A percentile compares a stretch with the other conserved stretches of the same genome.
phyloP scores from a whole-genome alignment of 2,888 invertebrate species.

The Tigriopus californicus region DNA sequence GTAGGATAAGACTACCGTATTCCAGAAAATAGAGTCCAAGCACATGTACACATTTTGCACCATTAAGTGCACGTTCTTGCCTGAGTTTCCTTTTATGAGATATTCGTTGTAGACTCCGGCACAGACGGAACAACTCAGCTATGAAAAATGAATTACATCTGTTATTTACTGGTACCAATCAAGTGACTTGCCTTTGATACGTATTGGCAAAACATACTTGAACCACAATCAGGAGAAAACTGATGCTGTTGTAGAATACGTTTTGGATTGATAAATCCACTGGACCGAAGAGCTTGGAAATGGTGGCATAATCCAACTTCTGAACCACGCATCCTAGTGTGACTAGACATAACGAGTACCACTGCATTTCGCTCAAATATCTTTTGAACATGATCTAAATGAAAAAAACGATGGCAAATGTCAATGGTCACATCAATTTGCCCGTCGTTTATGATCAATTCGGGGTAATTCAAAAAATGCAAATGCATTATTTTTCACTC shows the following conservation, averaged over 20 bases:
- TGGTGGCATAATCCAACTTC: constrained; percentile 40
- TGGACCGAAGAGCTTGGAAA: constrained; percentile 12
- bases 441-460: too few species aligned
- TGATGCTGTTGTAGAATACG: constrained; percentile 13
- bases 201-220: constrained; percentile 26
- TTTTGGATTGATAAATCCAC: background rate
- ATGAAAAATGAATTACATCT: constrained; percentile 31
- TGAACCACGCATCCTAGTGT: constrained; percentile 81
- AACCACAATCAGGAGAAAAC: constrained; percentile 28
- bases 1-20: constrained; percentile 45
- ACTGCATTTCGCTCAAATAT: constrained; percentile 56
- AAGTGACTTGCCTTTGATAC: background rate
- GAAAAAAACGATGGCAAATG: too few species aligned
- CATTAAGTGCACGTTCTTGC: constrained; percentile 66
- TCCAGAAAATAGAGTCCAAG: constrained; percentile 78
- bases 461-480: too few species aligned
- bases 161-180: too few species aligned
- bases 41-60: constrained; percentile 92
- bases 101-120: constrained; percentile 94
- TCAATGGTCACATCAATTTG: too few species aligned
- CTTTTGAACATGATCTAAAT: constrained; percentile 62
- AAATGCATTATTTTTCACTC: too few species aligned
- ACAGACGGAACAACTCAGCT: constrained; percentile 75
- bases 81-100: constrained; percentile 58
- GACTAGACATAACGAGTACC: constrained; percentile 67